phyloP scores from a whole-genome alignment of 2,888 invertebrate genomes.

The Phlogophora meticulosa region DNA sequence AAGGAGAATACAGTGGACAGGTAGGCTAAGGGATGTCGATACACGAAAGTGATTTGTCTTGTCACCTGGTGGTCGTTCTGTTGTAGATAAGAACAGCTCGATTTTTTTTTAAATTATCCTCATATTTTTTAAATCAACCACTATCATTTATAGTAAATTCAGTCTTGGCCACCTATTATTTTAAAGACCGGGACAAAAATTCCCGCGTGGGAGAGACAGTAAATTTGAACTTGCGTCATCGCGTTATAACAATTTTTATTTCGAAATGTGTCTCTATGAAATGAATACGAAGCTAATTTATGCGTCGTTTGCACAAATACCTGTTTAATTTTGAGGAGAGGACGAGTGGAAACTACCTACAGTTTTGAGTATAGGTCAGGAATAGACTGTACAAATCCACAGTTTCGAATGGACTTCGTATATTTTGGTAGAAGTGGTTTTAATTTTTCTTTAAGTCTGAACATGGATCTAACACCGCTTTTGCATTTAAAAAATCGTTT shows the following conservation, averaged over 20 bases:
- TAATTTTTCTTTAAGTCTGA: no score
- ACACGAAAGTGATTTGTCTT: neutral
- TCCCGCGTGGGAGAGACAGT: constrained; percentile 39
- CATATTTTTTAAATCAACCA: neutral
- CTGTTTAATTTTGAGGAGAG: neutral
- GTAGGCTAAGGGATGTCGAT: neutral
- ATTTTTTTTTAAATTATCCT: no score
- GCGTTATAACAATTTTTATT: constrained; percentile 5
- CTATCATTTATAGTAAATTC: constrained; percentile 14
- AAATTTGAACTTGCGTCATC: constrained; percentile 47
- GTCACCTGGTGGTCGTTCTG: neutral
- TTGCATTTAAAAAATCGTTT: constrained; percentile 6
- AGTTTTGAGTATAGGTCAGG: neutral
- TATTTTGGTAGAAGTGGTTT: neutral
- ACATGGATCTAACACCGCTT: no score
- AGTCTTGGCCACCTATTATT: constrained; percentile 24
- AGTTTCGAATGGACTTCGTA: neutral
- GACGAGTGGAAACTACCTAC: neutral
- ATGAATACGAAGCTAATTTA: constrained; percentile 13
- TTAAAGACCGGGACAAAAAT: constrained; percentile 19
- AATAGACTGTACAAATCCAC: neutral
- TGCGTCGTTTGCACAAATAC: constrained; percentile 15
- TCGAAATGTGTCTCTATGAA: constrained; percentile 9
- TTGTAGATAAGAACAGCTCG: neutral
- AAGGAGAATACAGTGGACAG: no score